Evolutionary conservation across 2,113 vertebrate genomes (phyloP).

Genomic region (Centropus bengalensis): DNA sequence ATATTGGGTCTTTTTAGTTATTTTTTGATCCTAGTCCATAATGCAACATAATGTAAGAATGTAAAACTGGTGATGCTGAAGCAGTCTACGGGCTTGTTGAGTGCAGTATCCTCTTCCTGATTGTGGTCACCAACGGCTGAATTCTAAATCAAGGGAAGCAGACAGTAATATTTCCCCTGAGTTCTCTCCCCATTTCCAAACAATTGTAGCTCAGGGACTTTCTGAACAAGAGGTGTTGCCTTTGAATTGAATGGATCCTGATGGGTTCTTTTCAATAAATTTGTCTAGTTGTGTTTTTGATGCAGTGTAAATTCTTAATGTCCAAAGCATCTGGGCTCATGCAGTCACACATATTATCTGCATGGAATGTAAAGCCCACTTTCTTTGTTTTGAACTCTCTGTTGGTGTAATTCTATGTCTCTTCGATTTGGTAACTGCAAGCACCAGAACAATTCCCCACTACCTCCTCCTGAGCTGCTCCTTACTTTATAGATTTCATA

Average conservation of each 20-base stretch:
- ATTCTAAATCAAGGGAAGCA: background rate
- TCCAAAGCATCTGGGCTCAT: background rate
- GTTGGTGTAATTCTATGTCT: background rate
- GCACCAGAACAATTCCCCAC: background rate
- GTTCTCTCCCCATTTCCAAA: background rate
- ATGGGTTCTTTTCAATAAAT: background rate
- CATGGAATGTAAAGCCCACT: background rate
- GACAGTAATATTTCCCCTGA: background rate
- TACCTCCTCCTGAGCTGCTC: background rate
- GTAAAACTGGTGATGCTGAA: background rate
- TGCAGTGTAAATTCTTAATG: background rate
- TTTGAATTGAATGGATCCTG: background rate
- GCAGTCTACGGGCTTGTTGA: background rate
- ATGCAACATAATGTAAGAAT: background rate
- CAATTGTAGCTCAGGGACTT: background rate
- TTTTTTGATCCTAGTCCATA: background rate
- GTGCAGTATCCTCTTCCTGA: background rate
- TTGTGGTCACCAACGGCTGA: background rate
- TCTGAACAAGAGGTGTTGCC: background rate
- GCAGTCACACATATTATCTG: background rate
- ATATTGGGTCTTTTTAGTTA: background rate
- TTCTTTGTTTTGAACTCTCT: background rate
- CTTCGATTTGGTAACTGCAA: background rate
- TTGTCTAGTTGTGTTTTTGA: background rate
- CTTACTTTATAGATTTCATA: background rate